Evolutionary conservation across 2,797 vertebrate species (phyloP), one percentile per base, ranked within the genome.

Genomic region (Falco cherrug): DNA sequence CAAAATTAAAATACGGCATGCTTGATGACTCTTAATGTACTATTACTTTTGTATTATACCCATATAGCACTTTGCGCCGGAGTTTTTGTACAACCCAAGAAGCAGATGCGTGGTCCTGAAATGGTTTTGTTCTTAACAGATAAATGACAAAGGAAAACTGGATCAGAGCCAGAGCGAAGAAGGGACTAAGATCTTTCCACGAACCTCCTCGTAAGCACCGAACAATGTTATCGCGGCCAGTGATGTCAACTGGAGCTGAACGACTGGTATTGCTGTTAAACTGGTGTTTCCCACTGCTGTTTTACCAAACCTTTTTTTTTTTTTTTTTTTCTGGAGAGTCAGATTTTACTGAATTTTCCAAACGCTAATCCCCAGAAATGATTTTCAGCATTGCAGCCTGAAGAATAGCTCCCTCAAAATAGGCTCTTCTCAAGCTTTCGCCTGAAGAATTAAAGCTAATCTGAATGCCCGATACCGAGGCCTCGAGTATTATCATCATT

Each of bases 151-250:
- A 43, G n/a, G 41, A 39, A 71, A 76, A 74, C 4, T 11, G 17
- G 31, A 13, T 57, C 37, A 65, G 56, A 43, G 61, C 3, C 41
- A 56, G n/a, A 53, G 11, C 3, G 14, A 54, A 74, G 57, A 48
- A 68, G 20, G 14, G 51, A 11, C 21, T 14, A 16, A 51, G 41
- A 19, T 43, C 31, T 28, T 68, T 13, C 51, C 15, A 16, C 39
- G 57, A 33, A 43, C 5, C 17, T 61, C 56, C 10, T 26, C 5
- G 2, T 1, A 2, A 1, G 25, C 14, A 3, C 29, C 16, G 45
- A n/a, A 16, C 31, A 39, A 51, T 1, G 12, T n/a, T 60, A 7
- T 11, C 1, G 0, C 41, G 51, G 37, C 51, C 73, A 26, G 0
- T 3, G 21, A 45, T 3, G 13, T 16, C 41, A 80, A 26, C 54